These are phyloP conservation scores for Tinea pellionella DNA, from an alignment of 2,888 invertebrate genomes.

Conservation along the genomic window DNA sequence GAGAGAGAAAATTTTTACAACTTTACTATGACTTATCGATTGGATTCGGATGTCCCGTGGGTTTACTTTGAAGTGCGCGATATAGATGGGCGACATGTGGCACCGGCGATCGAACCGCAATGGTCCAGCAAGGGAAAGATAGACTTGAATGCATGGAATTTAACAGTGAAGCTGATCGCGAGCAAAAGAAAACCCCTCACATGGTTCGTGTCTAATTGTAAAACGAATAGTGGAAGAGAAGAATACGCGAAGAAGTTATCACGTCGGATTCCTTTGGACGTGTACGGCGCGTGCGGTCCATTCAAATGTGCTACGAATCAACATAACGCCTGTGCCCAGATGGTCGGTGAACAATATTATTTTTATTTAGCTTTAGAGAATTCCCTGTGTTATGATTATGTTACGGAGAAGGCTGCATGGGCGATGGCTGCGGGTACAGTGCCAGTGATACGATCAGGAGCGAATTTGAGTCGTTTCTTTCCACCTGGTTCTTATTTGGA, in stretches of 20 bases:
- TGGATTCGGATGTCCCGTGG: slow-evolving; percentile 60
- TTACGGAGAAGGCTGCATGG: slow-evolving; percentile 74
- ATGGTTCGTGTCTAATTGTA: slow-evolving; percentile 70
- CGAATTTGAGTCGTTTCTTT: slow-evolving; percentile 52
- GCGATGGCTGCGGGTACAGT: slow-evolving; percentile 52
- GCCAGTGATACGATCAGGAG: slow-evolving; percentile 66
- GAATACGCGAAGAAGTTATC: slow-evolving; percentile 55
- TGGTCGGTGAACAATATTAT: slow-evolving; percentile 67
- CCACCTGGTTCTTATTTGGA: slow-evolving; percentile 72
- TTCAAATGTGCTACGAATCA: slow-evolving; percentile 27
- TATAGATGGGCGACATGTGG: slow-evolving; percentile 23
- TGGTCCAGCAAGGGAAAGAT: slow-evolving; percentile 14
- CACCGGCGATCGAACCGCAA: slow-evolving; percentile 33
- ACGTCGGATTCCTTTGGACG: slow-evolving; percentile 68
- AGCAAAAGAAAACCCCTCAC: slow-evolving; percentile 58
- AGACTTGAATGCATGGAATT: background rate
- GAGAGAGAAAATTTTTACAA: slow-evolving; percentile 57
- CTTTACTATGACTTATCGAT: slow-evolving; percentile 66
- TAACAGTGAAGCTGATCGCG: slow-evolving; percentile 14
- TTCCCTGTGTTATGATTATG: slow-evolving; percentile 75
- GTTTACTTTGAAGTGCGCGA: slow-evolving; percentile 42
- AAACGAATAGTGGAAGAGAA: slow-evolving; percentile 48
- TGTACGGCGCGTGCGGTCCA: slow-evolving; percentile 72
- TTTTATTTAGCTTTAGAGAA: slow-evolving; percentile 78
- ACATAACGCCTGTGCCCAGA: slow-evolving; percentile 32